Conservation (phyloP, 2,797 vertebrate genomes). For the Podarcis lilfordi region DNA sequence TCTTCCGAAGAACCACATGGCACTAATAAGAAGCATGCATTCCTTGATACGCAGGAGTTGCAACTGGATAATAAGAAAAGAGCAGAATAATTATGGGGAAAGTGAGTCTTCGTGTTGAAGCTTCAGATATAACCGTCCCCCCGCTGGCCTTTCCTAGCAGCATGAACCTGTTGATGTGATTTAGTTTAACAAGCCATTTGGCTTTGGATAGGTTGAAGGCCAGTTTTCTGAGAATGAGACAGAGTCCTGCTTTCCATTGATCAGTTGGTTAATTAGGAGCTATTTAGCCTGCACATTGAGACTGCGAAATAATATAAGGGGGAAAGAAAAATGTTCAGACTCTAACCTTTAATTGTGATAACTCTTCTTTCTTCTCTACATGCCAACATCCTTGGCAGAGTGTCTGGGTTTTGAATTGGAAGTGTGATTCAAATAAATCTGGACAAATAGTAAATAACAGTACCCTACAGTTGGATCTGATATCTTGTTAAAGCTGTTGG, state of each 20-base stretch:
- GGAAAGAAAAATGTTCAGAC: constrained; percentile 19
- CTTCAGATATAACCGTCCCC: constrained; percentile 25
- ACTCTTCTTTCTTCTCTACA: constrained; percentile 26
- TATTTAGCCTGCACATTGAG: constrained; percentile 19
- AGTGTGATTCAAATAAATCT: constrained; percentile 60
- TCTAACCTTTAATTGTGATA: constrained; percentile 38
- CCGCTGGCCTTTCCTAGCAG: constrained; percentile 52
- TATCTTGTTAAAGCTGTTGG: constrained; percentile 64
- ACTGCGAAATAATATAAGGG: constrained; percentile 53
- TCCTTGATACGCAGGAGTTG: not conserved
- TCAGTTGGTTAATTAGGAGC: constrained; percentile 53
- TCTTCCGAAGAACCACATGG: constrained; percentile 41
- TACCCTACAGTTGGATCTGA: constrained; percentile 61
- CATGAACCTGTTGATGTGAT: constrained; percentile 36
- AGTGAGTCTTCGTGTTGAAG: not conserved
- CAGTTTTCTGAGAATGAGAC: constrained; percentile 41
- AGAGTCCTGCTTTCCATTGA: constrained; percentile 28
- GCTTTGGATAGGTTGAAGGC: constrained; percentile 43
- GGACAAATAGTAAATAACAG: constrained; percentile 62
- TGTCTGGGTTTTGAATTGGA: constrained; percentile 56
- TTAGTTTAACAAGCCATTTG: constrained; percentile 56
- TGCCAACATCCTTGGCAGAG: constrained; percentile 44
- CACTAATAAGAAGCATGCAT: constrained; percentile 26
- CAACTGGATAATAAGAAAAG: constrained; percentile 21
- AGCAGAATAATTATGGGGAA: constrained; percentile 30